Evolutionary conservation across 2,797 vertebrate genomes (phyloP).

Genomic region (Coilia nasus): DNA sequence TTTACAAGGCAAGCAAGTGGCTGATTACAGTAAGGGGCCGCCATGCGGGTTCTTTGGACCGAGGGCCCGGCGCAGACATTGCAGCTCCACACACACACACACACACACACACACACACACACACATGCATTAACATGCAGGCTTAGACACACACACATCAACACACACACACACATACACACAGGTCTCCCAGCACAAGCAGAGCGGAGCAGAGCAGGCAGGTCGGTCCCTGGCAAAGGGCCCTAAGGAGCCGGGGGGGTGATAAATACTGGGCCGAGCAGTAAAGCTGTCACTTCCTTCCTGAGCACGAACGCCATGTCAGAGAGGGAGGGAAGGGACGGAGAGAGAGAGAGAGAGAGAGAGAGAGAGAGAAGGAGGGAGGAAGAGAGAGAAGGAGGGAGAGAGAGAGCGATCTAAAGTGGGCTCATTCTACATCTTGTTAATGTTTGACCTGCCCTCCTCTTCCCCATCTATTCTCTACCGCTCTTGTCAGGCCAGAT

Average conservation of each 20-base stretch:
- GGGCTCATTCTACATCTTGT: constrained; percentile 19
- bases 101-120: no score
- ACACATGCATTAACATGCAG: no score
- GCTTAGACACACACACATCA: constrained; percentile 29
- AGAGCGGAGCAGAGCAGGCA: not conserved
- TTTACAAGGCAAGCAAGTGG: constrained; percentile 59
- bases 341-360: not conserved
- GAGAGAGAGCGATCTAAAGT: not conserved
- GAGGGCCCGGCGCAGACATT: constrained; percentile 41
- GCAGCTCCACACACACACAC: no score
- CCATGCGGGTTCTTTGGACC: constrained; percentile 50
- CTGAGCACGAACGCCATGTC: constrained; percentile 46
- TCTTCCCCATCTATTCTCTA: not conserved
- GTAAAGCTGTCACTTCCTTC: constrained; percentile 72
- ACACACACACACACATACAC: constrained; percentile 15
- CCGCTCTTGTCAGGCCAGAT: not conserved
- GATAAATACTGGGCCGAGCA: constrained; percentile 72
- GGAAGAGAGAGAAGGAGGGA: not conserved
- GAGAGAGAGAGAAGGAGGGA: not conserved
- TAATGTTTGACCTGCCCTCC: constrained; percentile 15
- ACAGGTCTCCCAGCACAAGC: not conserved
- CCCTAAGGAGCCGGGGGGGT: constrained; percentile 67
- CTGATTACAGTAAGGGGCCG: constrained; percentile 55
- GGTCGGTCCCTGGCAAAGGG: constrained; percentile 43
- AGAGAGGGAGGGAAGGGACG: not conserved